Evolutionary conservation across 2,113 vertebrate genomes (phyloP).

Genomic region (Phrynocephalus versicolor): DNA sequence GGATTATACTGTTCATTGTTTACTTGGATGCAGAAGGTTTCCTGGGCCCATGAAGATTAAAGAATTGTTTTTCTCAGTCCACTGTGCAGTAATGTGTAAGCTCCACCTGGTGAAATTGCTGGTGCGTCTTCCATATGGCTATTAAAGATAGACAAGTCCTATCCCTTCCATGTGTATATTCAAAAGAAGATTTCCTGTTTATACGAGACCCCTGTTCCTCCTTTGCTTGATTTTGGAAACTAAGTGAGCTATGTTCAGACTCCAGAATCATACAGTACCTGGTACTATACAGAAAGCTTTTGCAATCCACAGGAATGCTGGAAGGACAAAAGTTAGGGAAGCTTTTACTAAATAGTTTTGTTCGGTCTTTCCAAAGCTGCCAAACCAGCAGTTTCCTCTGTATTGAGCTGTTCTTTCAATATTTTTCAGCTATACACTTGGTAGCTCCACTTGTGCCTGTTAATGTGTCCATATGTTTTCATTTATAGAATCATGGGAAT

Average conservation of each 20-base stretch:
- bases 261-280: slow-evolving; percentile 35
- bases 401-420: slow-evolving; percentile 23
- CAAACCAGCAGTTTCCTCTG: slow-evolving; percentile 44
- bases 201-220: background rate
- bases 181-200: background rate
- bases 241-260: background rate
- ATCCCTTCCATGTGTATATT: background rate
- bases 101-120: no score
- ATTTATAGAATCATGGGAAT: slow-evolving; percentile 66
- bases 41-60: no score
- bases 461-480: slow-evolving; percentile 65
- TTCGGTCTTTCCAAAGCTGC: slow-evolving; percentile 33
- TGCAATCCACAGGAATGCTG: background rate
- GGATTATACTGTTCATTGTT: no score
- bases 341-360: slow-evolving; percentile 35
- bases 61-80: no score
- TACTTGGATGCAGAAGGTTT: no score
- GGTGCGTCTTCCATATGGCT: no score
- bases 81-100: no score
- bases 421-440: slow-evolving; percentile 43
- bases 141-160: background rate
- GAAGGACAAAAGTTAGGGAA: slow-evolving; percentile 33
- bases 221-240: slow-evolving; percentile 22
- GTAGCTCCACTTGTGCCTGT: slow-evolving; percentile 46
- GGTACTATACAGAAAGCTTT: background rate